Evolutionary conservation across 1,140 invertebrate species (phyloP).

Genomic region (Neotoxoptera formosana): DNA sequence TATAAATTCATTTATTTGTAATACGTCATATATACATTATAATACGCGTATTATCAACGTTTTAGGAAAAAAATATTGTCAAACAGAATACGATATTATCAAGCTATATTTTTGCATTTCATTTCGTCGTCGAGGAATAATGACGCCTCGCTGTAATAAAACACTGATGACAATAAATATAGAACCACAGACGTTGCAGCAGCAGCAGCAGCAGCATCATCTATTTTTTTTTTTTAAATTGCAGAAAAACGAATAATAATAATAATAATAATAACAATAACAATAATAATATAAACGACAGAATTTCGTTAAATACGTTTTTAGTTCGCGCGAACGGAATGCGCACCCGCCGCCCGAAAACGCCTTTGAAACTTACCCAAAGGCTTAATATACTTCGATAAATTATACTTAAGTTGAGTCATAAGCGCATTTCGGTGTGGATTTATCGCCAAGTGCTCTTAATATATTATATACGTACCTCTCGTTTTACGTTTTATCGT

Average conservation of each 20-base stretch:
- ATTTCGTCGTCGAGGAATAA: background rate
- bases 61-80: background rate
- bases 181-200: background rate
- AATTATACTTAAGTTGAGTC: slow-evolving; percentile 47
- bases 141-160: background rate
- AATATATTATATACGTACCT: too few relatives aligned
- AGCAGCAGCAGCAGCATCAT: too few relatives aligned
- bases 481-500: background rate
- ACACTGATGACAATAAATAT: slow-evolving; percentile 18
- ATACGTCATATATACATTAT: too few relatives aligned
- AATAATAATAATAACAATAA: background rate
- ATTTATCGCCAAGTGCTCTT: slow-evolving; percentile 31
- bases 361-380: slow-evolving; percentile 22
- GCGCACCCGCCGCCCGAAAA: background rate
- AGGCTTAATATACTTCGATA: slow-evolving; percentile 29
- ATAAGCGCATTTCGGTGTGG: slow-evolving; percentile 17
- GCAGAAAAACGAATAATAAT: background rate
- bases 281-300: background rate
- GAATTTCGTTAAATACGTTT: slow-evolving; percentile 24
- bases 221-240: slow-evolving; percentile 12
- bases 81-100: background rate
- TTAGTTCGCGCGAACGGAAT: background rate
- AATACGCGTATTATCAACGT: too few relatives aligned
- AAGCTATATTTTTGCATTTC: background rate
- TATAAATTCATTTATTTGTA: background rate